Evolutionary conservation across 1,140 invertebrate species (phyloP).

Genomic region (Schlechtendalia chinensis): DNA sequence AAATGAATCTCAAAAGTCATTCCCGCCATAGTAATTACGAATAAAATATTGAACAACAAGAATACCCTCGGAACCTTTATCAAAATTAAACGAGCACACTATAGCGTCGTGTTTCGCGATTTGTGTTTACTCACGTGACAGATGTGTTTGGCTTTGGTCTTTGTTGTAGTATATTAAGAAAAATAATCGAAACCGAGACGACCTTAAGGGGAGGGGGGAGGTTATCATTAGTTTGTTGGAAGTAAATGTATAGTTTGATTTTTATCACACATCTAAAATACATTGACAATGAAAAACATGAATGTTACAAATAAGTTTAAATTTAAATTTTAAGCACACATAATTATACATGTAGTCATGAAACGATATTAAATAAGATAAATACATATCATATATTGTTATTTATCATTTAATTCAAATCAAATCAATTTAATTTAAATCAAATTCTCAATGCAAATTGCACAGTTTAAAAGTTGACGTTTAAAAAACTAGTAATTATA

Average conservation of each 20-base stretch:
- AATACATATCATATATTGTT: too few species aligned
- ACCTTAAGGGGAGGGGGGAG: too few species aligned
- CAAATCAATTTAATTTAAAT: too few species aligned
- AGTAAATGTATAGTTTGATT: background rate
- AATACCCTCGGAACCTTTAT: constrained; percentile 38
- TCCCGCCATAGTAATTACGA: constrained; percentile 44
- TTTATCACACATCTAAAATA: background rate
- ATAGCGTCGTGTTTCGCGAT: constrained; percentile 12
- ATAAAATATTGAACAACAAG: constrained; percentile 47
- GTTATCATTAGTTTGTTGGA: background rate
- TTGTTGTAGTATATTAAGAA: constrained; percentile 13
- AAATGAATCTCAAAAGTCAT: constrained; percentile 43
- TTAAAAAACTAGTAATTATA: too few species aligned
- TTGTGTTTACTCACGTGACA: constrained; percentile 37
- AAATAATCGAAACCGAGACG: background rate
- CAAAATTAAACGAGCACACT: constrained; percentile 32
- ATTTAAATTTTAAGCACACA: too few species aligned
- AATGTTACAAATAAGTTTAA: too few species aligned
- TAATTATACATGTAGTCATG: too few species aligned
- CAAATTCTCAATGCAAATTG: too few species aligned
- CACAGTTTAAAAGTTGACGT: too few species aligned
- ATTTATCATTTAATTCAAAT: too few species aligned
- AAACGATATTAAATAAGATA: too few species aligned
- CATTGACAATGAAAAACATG: too few species aligned
- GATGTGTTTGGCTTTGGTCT: constrained; percentile 29